phyloP scores from a whole-genome alignment of 2,888 invertebrate species.

The Meliscaeva auricollis region DNA sequence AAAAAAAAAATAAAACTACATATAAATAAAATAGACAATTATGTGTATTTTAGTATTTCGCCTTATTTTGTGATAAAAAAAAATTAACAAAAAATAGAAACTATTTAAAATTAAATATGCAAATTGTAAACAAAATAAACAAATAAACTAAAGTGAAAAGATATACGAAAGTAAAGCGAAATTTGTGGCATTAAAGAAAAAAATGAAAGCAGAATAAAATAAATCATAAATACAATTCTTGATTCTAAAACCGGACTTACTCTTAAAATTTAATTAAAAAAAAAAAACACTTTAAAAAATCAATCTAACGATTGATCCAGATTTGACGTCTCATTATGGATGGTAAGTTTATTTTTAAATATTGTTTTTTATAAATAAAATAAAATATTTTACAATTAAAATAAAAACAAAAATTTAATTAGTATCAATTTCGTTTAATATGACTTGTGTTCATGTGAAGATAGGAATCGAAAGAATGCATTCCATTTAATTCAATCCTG shows the following conservation, averaged over 20 bases:
- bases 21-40: slow-evolving; percentile 29
- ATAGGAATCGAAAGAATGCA: too few relatives aligned
- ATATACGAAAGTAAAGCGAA: slow-evolving; percentile 25
- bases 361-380: background rate
- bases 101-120: slow-evolving; percentile 47
- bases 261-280: slow-evolving; percentile 33
- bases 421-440: too few relatives aligned
- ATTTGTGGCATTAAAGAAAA: slow-evolving; percentile 37
- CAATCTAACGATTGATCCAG: slow-evolving; percentile 54
- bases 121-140: slow-evolving; percentile 39
- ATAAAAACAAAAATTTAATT: too few relatives aligned
- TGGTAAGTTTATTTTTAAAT: slow-evolving; percentile 46
- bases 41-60: slow-evolving; percentile 69
- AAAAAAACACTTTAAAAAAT: slow-evolving; percentile 33
- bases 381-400: too few relatives aligned
- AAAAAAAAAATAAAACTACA: slow-evolving; percentile 31
- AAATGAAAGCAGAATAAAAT: slow-evolving; percentile 1
- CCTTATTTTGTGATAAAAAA: slow-evolving; percentile 74
- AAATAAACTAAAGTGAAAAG: slow-evolving; percentile 27
- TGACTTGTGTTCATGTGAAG: too few relatives aligned
- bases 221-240: slow-evolving; percentile 55
- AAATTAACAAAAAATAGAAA: slow-evolving; percentile 18
- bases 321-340: slow-evolving; percentile 42
- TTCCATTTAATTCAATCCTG: too few relatives aligned
- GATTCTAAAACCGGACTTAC: slow-evolving; percentile 75